Percentiles rank a stretch among this genome's conserved stretches.
Conservation (phyloP, 1,140 invertebrate species). For the Amphibalanus amphitrite region DNA sequence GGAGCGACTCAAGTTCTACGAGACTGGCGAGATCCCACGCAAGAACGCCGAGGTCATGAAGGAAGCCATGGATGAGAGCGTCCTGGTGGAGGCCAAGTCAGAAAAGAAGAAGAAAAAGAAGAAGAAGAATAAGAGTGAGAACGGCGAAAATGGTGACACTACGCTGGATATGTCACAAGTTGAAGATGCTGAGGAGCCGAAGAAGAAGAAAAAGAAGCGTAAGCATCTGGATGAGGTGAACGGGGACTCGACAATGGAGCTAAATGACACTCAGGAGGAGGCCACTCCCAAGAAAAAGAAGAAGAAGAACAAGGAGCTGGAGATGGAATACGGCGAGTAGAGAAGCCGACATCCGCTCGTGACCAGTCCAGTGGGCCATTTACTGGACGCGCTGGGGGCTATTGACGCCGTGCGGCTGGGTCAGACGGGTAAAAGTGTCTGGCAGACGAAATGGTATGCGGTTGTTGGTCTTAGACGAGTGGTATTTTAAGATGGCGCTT, state of each 20-base stretch:
- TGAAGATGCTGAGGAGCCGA: conserved; percentile 19
- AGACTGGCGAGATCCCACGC: conserved; percentile 79
- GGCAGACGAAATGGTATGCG: no score
- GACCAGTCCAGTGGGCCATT: no score
- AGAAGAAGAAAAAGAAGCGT: conserved; percentile 23
- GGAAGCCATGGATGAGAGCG: conserved; percentile 59
- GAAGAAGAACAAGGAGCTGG: conserved; percentile 20
- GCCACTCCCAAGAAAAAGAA: conserved; percentile 20
- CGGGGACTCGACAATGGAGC: background rate
- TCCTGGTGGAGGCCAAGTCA: conserved; percentile 15
- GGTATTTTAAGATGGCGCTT: no score
- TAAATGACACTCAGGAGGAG: conserved; percentile 5
- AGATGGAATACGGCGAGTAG: background rate
- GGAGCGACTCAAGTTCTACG: conserved; percentile 90
- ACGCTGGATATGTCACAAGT: background rate
- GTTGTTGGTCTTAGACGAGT: no score
- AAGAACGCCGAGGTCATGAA: conserved; percentile 98
- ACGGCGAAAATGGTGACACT: conserved; percentile 9
- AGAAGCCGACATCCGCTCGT: no score
- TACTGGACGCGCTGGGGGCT: no score
- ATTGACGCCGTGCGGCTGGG: no score
- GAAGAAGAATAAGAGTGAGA: conserved; percentile 29
- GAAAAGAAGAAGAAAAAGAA: conserved; percentile 36
- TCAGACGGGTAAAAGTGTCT: no score
- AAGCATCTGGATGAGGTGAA: conserved; percentile 13